These are phyloP conservation scores for Arctocebus calabarensis DNA, from an alignment of 2,797 vertebrate species.

Conservation along the genomic window DNA sequence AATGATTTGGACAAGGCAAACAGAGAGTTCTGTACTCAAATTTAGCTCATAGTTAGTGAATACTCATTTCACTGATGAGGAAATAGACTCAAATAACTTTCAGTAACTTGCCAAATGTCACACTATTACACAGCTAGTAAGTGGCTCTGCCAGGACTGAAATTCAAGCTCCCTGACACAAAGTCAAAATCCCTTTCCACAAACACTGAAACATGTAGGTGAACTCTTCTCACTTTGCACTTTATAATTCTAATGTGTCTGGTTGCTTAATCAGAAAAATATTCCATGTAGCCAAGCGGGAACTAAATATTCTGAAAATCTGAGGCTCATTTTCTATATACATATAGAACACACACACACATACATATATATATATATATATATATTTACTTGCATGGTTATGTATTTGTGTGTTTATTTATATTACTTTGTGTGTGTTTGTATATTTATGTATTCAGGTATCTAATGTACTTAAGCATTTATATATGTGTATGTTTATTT, in stretches of 20 bases:
- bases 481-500: background rate
- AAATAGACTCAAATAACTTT: conserved; percentile 77
- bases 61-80: conserved; percentile 74
- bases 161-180: conserved; percentile 64
- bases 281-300: conserved; percentile 11
- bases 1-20: conserved; percentile 41
- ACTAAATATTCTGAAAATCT: conserved; percentile 37
- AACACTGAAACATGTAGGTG: conserved; percentile 58
- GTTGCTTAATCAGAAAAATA: conserved; percentile 48
- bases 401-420: conserved; percentile 12
- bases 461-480: conserved; percentile 49
- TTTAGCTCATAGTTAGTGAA: conserved; percentile 70
- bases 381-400: conserved; percentile 37
- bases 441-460: conserved; percentile 46
- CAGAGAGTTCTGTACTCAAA: conserved; percentile 64
- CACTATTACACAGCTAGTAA: conserved; percentile 70
- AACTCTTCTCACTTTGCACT: conserved; percentile 41
- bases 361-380: background rate
- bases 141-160: conserved; percentile 69
- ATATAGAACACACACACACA: background rate
- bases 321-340: background rate
- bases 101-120: conserved; percentile 73
- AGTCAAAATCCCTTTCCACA: conserved; percentile 72
- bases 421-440: conserved; percentile 39
- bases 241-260: conserved; percentile 56